Evolutionary conservation across 2,113 vertebrate genomes (phyloP).

Genomic region (Heterocephalus glaber): DNA sequence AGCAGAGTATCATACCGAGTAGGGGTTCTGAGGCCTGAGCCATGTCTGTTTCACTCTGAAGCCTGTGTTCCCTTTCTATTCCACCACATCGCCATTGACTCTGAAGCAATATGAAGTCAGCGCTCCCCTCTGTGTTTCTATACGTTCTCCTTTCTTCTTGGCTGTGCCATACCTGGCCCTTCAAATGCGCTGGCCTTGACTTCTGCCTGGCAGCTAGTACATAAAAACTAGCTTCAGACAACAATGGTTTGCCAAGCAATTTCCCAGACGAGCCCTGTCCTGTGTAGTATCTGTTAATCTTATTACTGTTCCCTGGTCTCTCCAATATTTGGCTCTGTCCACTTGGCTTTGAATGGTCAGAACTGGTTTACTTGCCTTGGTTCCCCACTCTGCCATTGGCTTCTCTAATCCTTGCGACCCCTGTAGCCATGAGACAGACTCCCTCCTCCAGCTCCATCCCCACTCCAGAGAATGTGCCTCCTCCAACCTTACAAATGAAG

Average conservation of each 20-base stretch:
- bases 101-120: background rate
- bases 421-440: background rate
- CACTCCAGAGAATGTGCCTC: background rate
- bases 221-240: conserved; percentile 57
- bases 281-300: conserved; percentile 61
- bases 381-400: background rate
- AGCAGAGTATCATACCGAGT: background rate
- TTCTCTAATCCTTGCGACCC: background rate
- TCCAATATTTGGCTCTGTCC: conserved; percentile 12
- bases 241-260: conserved; percentile 42
- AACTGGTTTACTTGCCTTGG: background rate
- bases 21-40: background rate
- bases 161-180: conserved; percentile 1
- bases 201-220: conserved; percentile 27
- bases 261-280: conserved; percentile 58
- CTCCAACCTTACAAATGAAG: background rate
- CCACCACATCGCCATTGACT: background rate
- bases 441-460: background rate
- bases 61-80: background rate
- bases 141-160: background rate
- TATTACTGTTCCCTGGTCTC: conserved; percentile 45
- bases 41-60: background rate
- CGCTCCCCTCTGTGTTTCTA: background rate
- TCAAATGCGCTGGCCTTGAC: conserved; percentile 34
- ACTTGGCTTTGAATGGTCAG: background rate